Base-by-base conservation (phyloP, 2,888 invertebrate species). In the Melipona beecheii region DNA sequence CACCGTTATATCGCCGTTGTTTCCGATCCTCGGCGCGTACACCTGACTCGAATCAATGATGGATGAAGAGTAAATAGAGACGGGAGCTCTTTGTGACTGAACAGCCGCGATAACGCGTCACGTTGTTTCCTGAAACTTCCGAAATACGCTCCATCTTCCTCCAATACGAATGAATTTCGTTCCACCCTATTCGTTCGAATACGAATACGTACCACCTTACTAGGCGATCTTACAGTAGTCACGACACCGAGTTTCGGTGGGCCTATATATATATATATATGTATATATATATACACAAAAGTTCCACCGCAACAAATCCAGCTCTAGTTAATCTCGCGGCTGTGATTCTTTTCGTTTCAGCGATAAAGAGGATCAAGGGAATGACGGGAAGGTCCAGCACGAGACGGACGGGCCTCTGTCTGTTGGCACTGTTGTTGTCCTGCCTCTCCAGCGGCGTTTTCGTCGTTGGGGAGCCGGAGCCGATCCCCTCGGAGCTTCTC, bases 381-480 rank as follows among this genome's bases (percentile, higher is more conserved):
- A 93, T 94, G 93, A 93, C 89, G 92, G 86, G 86, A 86, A 90
- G 89, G 81, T 87, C 81, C 77, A 83, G 50, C 62, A 81, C 78
- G 52, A 87, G 83, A 68, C 84, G 88, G 80, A 91, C 91, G 78
- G 89, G 91, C 73, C 72, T 92, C 65, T 91, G 90, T 90, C 85
- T 93, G 78, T 81, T 93, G 85, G 91, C 88, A 43, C 75, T 91
- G 75, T 69, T 93, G 73, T 88, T 79, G 89, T 85, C 84, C 74
- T 90, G 73, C 75, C 89, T 58, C 69, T 78, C 49, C 65, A 74
- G 71, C 71, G 68, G 66, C 78, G 89, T 89, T 13, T 52, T 81
- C 24, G 89, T 91, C 31, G 91, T 90, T 3, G 92, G 90, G 50
- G 89, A 86, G 36, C 91, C 92, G 6, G 90, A 91, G 64, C 92